Evolutionary conservation across 2,888 invertebrate genomes (phyloP).

Genomic region (Trachelus iudaicus): DNA sequence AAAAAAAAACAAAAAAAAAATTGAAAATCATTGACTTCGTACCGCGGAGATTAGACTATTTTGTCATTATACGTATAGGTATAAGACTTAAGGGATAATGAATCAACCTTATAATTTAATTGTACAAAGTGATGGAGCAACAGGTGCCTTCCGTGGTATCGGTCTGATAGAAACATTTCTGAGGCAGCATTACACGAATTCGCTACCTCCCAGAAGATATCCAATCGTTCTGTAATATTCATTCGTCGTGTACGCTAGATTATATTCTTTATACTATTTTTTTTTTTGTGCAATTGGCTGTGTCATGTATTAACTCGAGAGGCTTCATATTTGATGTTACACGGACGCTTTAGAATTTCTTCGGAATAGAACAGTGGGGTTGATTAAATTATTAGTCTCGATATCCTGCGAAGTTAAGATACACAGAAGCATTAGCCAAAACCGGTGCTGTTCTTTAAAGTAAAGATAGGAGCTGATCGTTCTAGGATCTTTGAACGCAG

Average conservation of each 20-base stretch:
- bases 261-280: neutral
- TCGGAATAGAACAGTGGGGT: neutral
- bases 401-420: neutral
- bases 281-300: neutral
- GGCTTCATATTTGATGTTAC: neutral
- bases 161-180: neutral
- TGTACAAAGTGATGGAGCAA: neutral
- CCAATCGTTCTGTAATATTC: neutral
- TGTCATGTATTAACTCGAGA: neutral
- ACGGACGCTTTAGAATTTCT: neutral
- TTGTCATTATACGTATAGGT: neutral
- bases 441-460: conserved; percentile 9
- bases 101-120: neutral
- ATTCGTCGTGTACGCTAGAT: neutral
- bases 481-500: neutral
- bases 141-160: neutral
- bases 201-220: neutral
- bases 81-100: neutral
- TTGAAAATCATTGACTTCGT: neutral
- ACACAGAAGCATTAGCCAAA: neutral
- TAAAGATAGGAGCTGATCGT: neutral
- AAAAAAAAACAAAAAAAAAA: neutral
- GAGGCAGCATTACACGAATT: neutral
- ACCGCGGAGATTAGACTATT: neutral
- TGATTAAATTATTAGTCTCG: neutral